These are phyloP conservation scores for Myiozetetes cayanensis DNA, from an alignment of 2,113 vertebrate species.

Conservation along the genomic window DNA sequence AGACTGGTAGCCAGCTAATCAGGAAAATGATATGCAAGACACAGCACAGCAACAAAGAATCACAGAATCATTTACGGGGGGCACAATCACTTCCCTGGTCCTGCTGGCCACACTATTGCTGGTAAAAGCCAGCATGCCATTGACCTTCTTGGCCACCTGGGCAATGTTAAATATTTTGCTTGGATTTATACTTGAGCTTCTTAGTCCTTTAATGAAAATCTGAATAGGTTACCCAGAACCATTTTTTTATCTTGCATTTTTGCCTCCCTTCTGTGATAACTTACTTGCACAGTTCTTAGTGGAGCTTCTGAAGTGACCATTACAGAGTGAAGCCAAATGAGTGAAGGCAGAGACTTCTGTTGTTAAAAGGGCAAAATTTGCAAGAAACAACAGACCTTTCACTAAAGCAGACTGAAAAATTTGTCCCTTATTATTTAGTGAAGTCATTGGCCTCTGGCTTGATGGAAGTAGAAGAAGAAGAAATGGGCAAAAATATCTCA, in stretches of 20 bases:
- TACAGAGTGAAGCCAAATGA: neutral
- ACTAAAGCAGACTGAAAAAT: neutral
- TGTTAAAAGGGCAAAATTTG: neutral
- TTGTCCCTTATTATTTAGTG: neutral
- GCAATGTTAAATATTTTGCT: neutral
- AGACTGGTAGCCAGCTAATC: neutral
- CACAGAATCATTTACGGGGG: neutral
- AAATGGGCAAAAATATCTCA: neutral
- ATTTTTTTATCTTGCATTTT: neutral
- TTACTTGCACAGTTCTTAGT: neutral
- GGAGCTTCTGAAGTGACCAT: neutral
- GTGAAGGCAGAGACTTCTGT: neutral
- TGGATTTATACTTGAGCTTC: neutral
- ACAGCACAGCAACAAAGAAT: neutral
- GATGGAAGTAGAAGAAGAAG: neutral
- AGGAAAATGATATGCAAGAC: neutral
- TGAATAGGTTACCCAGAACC: neutral
- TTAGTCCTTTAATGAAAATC: neutral
- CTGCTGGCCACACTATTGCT: neutral
- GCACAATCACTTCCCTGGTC: neutral
- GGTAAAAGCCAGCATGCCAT: neutral
- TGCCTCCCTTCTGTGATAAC: neutral
- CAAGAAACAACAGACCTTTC: neutral
- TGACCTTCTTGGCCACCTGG: neutral
- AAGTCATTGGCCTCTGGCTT: neutral